Base-by-base conservation (phyloP, 2,888 invertebrate species). In the Tromatobia lineatoria region DNA sequence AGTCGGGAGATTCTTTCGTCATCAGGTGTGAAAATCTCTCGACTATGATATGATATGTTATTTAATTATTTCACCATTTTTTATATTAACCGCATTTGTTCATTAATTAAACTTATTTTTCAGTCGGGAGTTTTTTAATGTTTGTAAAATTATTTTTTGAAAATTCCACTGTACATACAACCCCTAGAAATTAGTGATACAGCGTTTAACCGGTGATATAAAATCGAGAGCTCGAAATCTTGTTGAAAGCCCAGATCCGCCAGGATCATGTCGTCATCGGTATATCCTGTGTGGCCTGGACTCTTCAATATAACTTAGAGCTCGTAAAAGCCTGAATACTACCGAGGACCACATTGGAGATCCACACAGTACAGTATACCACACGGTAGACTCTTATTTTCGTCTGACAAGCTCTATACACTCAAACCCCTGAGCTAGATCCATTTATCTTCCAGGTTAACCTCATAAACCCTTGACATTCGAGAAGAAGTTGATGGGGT, bases 401-500 rank as follows among this genome's bases (percentile, higher is more conserved):
- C 18, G 47, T 8, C 23, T 50, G 34, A 20, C 47, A n/a, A 34
- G 52, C 13, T 69, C 69, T 67, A 57, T 73, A 50, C 74, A n/a
- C 34, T 52, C 25, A 38, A 50, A 34, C 23, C 13, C 8, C 54
- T 13, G 45, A 74, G 74, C 38, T 25, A 54, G 67, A 74, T 80
- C 66, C 74, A 74, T 80, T 74, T 74, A 80, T 74, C 80, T 67
- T 67, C 20, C 34, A 23, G 57, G 73, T 47, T 67, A 67, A 74
- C 59, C 57, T 80, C 80, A 75, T 74, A 73, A 80, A 74, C 69
- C 57, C 71, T n/a, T 64, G 61, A 59, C 69, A 74, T 45, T 61
- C 74, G 50, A 80, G 23, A 74, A 69, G 38, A 67, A 69, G 74
- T 45, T 79, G 45, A 79, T 71, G 54, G 70, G 38, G n/a, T 75